These are phyloP conservation scores for Limenitis camilla DNA, from an alignment of 2,888 invertebrate genomes.

Conservation along the genomic window DNA sequence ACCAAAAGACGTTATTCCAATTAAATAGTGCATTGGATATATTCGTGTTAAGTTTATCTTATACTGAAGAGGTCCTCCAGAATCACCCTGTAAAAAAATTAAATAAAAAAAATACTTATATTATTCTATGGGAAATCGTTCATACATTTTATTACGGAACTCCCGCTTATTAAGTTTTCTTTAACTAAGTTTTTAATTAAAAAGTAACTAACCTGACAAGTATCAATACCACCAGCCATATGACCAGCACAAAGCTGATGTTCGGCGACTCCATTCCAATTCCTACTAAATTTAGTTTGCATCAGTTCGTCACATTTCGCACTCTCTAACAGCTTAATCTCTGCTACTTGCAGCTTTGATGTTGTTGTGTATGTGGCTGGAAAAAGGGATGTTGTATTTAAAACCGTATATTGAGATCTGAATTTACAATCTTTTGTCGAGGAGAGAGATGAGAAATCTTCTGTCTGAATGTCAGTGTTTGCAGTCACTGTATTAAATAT, in stretches of 20 bases:
- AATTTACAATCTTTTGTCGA: too few species aligned
- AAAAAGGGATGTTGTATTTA: too few species aligned
- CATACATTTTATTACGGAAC: too few species aligned
- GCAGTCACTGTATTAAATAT: too few species aligned
- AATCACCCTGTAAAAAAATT: constrained; percentile 27
- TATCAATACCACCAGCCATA: background rate
- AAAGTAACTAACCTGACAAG: background rate
- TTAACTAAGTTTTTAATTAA: too few species aligned
- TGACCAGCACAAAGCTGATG: background rate
- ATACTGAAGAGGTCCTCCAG: constrained; percentile 33
- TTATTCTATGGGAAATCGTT: too few species aligned
- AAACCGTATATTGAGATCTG: background rate
- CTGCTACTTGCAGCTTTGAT: background rate
- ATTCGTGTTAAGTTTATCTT: constrained; percentile 28
- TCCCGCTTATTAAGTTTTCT: too few species aligned
- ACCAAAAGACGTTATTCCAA: constrained; percentile 34
- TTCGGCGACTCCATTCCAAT: background rate
- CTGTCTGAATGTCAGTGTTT: too few species aligned
- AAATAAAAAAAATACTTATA: background rate
- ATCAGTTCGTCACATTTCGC: background rate
- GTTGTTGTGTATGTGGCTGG: background rate
- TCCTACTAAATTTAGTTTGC: background rate
- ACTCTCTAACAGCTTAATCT: background rate
- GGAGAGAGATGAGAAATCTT: too few species aligned
- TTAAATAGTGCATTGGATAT: constrained; percentile 26